Evolutionary conservation across 2,797 vertebrate species (phyloP), one percentile per base, ranked within the genome.

Genomic region (Phoeniculus purpureus): DNA sequence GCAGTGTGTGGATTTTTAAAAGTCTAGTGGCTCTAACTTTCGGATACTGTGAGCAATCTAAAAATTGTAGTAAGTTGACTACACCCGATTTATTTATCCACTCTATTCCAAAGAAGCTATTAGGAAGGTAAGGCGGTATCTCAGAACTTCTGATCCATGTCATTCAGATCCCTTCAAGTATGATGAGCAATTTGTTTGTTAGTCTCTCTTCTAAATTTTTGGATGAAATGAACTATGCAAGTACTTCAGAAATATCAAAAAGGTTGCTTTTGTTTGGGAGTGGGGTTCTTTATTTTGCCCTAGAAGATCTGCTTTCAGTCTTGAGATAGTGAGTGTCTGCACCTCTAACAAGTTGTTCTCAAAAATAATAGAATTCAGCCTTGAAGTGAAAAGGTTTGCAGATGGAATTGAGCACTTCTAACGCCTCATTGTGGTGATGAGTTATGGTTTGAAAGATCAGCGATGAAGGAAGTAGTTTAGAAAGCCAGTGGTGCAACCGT

Each of bases 21-120:
- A 72, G 79, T 9, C 3, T 29, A 12, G 3, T 73, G 34, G 6
- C 19, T 88, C 10, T 64, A 52, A 60, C 12, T 81, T 90, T 52
- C 52, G 20, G 25, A 7, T 48, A 31, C 12, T 0, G 0, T 56
- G 25, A 51, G 12, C 59, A 52, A 10, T 61, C 40, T 88, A 37
- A 85, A 87, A 91, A 25, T 27, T 25, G 31, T 83, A 79, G 22
- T 29, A 19, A 60, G 29, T 52, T 6, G 6, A 56, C 47, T 80
- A 12, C 43, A 82, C 47, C 9, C n/a, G 14, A 7, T 68, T 81
- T 71, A 26, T 85, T 79, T 82, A 82, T 61, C n/a, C 15, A 20
- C 18, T 7, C 10, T 66, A 4, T 60, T 86, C 45, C 73, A 50
- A 81, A 26, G 48, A 76, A 70, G 19, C 52, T 0, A 11, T 62